Evolutionary conservation across 2,888 invertebrate species (phyloP).

Genomic region (Mythimna impura): DNA sequence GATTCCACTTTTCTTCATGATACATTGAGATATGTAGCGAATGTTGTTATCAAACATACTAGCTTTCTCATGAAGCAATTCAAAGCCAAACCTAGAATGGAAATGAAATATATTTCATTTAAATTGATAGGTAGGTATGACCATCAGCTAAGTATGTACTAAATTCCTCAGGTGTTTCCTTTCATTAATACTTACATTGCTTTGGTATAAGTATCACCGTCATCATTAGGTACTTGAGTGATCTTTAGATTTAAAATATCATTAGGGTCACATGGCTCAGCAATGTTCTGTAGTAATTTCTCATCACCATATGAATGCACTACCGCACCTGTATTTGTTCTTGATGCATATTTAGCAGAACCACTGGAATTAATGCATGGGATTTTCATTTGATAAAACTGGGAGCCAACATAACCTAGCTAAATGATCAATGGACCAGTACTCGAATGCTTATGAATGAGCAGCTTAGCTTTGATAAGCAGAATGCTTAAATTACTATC

Average conservation of each 20-base stretch:
- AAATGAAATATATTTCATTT: conserved; percentile 20
- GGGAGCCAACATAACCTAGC: not conserved
- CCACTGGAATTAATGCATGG: conserved; percentile 74
- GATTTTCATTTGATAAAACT: conserved; percentile 6
- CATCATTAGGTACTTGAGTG: conserved; percentile 87
- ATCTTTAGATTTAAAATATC: conserved; percentile 79
- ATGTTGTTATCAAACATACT: conserved; percentile 85
- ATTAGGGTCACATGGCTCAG: conserved; percentile 71
- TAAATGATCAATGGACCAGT: not conserved
- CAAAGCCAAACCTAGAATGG: conserved; percentile 85
- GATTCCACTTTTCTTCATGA: conserved; percentile 84
- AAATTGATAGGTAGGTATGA: not conserved
- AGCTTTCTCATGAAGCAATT: conserved; percentile 87
- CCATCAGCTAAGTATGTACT: not conserved
- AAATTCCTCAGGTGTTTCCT: not conserved
- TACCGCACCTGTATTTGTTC: conserved; percentile 91
- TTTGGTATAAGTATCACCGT: conserved; percentile 85
- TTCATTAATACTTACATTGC: conserved; percentile 83
- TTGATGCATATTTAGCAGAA: conserved; percentile 83
- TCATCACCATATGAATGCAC: conserved; percentile 91
- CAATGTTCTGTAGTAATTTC: conserved; percentile 81
- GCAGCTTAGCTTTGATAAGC: not conserved
- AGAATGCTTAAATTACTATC: not conserved
- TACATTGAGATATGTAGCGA: conserved; percentile 84
- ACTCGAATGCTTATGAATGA: not conserved